phyloP scores from a whole-genome alignment of 2,113 vertebrate species.

The Cranoglanis bouderius region DNA sequence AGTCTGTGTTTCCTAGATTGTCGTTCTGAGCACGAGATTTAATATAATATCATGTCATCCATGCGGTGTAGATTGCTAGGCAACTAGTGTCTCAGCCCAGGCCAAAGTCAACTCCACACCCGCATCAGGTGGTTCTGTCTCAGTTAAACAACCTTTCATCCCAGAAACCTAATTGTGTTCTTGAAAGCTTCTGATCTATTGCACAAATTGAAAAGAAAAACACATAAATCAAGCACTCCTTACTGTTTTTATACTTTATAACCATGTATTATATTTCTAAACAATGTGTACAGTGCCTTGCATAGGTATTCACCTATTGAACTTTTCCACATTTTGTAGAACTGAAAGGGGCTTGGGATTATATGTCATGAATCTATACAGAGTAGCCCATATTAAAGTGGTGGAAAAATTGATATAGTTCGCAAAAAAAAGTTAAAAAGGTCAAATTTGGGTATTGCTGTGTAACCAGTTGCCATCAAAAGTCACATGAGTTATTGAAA shows the following conservation, averaged over 20 bases:
- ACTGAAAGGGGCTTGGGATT: not conserved
- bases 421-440: not conserved
- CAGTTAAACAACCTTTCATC: conserved; percentile 14
- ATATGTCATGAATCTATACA: not conserved
- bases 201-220: conserved; percentile 27
- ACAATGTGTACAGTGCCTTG: not conserved
- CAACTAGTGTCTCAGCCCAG: conserved; percentile 40
- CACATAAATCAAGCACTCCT: not conserved
- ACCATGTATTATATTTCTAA: not conserved
- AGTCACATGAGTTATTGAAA: not conserved
- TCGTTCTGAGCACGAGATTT: conserved; percentile 31
- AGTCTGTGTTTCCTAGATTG: conserved; percentile 35
- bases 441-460: not conserved
- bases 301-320: not conserved
- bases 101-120: conserved; percentile 48
- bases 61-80: conserved; percentile 36
- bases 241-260: not conserved
- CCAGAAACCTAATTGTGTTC: conserved; percentile 5
- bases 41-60: conserved; percentile 44
- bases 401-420: not conserved
- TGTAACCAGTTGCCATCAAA: not conserved
- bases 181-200: conserved; percentile 4
- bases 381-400: not conserved
- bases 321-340: not conserved
- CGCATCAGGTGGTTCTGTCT: conserved; percentile 22